Conservation (phyloP, 1,140 invertebrate genomes). For the Epicauta chinensis region DNA sequence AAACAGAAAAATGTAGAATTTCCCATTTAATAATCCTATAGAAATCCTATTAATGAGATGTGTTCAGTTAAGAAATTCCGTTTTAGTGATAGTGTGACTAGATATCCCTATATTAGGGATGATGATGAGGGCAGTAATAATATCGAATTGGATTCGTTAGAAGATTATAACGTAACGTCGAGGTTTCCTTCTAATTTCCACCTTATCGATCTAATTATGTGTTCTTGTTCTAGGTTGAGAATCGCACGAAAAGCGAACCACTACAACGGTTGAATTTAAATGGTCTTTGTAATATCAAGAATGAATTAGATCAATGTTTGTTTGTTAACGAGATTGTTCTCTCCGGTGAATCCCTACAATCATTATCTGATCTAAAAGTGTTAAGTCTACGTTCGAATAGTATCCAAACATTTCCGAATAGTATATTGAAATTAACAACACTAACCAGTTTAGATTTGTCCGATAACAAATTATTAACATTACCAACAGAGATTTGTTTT, state of each 20-base stretch:
- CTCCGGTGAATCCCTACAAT: slow-evolving; percentile 33
- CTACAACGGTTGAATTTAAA: slow-evolving; percentile 37
- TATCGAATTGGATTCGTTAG: slow-evolving; percentile 40
- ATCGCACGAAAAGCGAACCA: background rate
- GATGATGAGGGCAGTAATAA: slow-evolving; percentile 11
- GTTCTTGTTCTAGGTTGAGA: background rate
- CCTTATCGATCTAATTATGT: background rate
- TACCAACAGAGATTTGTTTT: slow-evolving; percentile 55
- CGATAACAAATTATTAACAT: slow-evolving; percentile 56
- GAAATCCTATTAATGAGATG: slow-evolving; percentile 17
- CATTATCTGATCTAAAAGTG: slow-evolving; percentile 44
- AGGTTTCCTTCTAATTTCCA: no score
- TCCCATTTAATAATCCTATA: no score
- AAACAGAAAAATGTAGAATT: background rate
- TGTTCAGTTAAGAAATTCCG: slow-evolving; percentile 29
- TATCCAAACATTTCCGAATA: slow-evolving; percentile 51
- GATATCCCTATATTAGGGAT: slow-evolving; percentile 26
- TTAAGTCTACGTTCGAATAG: slow-evolving; percentile 54
- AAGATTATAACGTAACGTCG: slow-evolving; percentile 22
- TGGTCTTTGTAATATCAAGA: slow-evolving; percentile 30
- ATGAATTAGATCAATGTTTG: slow-evolving; percentile 21
- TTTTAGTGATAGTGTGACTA: slow-evolving; percentile 26
- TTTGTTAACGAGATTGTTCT: slow-evolving; percentile 38
- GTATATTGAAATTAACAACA: slow-evolving; percentile 50
- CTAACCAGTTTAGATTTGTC: slow-evolving; percentile 63